Conservation (phyloP, 2,888 invertebrate genomes). For the Junonia oenone region DNA sequence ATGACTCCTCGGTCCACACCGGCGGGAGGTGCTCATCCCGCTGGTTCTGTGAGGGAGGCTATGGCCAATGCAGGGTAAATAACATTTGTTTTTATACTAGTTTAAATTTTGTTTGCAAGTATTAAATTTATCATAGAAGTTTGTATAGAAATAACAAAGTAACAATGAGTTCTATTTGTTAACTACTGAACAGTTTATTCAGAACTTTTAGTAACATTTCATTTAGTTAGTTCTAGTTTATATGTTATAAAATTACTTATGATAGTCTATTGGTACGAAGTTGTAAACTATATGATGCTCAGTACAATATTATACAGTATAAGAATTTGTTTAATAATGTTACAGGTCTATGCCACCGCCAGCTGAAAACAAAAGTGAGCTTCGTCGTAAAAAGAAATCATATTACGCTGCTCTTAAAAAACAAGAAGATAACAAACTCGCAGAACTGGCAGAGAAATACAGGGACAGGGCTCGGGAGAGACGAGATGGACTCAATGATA, state of each 20-base stretch:
- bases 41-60: slow-evolving; percentile 84
- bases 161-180: too few species aligned
- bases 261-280: too few species aligned
- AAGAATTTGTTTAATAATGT: too few species aligned
- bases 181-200: too few species aligned
- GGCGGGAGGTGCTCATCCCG: slow-evolving; percentile 64
- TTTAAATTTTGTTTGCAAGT: neutral
- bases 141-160: too few species aligned
- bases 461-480: slow-evolving; percentile 94
- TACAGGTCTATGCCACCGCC: slow-evolving; percentile 70
- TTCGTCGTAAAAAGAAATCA: slow-evolving; percentile 94
- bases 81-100: neutral
- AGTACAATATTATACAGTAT: too few species aligned
- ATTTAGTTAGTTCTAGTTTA: too few species aligned
- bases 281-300: too few species aligned
- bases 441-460: slow-evolving; percentile 95
- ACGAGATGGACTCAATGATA: slow-evolving; percentile 91
- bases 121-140: neutral
- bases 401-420: slow-evolving; percentile 96
- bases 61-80: slow-evolving; percentile 81
- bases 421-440: slow-evolving; percentile 96
- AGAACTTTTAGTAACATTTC: too few species aligned
- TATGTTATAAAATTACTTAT: too few species aligned
- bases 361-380: slow-evolving; percentile 87
- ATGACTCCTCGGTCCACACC: slow-evolving; percentile 95